Evolutionary conservation across 2,888 invertebrate species (phyloP), one percentile per base, ranked within the genome.

Genomic region (Pharmacophagus antenor): DNA sequence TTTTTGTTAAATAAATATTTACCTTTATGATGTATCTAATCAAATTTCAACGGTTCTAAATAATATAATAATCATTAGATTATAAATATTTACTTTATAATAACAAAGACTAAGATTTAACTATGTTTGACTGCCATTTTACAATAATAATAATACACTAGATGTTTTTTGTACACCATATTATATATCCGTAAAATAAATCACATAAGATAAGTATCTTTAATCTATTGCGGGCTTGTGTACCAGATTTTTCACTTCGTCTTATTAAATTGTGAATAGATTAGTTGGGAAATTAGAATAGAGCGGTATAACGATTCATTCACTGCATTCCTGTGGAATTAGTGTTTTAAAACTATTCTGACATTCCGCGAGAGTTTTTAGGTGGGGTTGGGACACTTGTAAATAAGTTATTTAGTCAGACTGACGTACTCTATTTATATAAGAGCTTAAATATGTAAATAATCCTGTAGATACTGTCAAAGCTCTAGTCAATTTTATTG

Each of bases 401-500:
- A 67, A 74, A 67, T 78, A 66, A 51, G 48, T 49, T 27, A 44
- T 61, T 64, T 85, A 86, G 84, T 80, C 80, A 72, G 88, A 87
- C 84, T 84, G 86, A 87, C 79, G 76, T 82, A 76, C 81, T 80
- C 79, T 85, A 56, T 25, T 56, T 27, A 47, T 50, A 41, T 81
- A 78, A 84, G 88, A 88, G 88, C 88, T 88, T 88, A 88, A 70
- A 77, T 67, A 80, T 88, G 87, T 88, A 88, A 77, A 88, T 86
- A 87, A 66, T 76, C 82, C 79, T 85, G 84, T 88, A 87, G 87
- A 81, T 85, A 88, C 73, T 74, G 71, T 79, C 78, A 77, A 77
- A 82, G 78, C 70, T 80, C 80, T 88, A 88, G 89, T 88, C 88
- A 89, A 89, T 88, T 89, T 82, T 82, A 85, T 82, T 87, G 70